These are phyloP conservation scores for Mobula hypostoma DNA, from an alignment of 2,113 vertebrate genomes.

Conservation along the genomic window DNA sequence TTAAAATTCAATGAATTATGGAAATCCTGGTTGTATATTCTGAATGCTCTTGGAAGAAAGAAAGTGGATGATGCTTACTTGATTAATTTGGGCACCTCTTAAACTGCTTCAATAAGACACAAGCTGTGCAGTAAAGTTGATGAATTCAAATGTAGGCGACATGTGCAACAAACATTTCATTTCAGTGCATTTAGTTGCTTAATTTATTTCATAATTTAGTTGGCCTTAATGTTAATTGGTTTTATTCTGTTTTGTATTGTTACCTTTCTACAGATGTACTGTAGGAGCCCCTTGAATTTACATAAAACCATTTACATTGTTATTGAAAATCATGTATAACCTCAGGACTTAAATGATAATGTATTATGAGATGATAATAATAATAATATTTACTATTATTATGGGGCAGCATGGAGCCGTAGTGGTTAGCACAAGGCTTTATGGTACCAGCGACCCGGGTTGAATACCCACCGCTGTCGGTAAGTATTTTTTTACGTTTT, in stretches of 20 bases:
- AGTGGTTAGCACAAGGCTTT: too few relatives aligned
- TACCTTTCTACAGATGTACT: background rate
- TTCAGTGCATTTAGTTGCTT: background rate
- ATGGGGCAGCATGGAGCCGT: too few relatives aligned
- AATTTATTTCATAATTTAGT: slow-evolving; percentile 19
- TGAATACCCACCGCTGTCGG: too few relatives aligned
- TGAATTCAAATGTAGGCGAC: slow-evolving; percentile 29
- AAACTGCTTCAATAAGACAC: slow-evolving; percentile 13
- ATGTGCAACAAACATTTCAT: background rate
- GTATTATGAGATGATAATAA: too few relatives aligned
- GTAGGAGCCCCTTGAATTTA: background rate
- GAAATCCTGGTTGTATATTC: background rate
- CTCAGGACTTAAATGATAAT: background rate
- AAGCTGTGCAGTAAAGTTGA: background rate
- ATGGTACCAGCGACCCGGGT: too few relatives aligned
- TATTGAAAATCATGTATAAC: background rate
- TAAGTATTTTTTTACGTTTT: too few relatives aligned
- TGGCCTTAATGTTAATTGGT: slow-evolving; percentile 56
- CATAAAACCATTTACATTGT: background rate
- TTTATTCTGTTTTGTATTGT: slow-evolving; percentile 52
- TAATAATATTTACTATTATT: too few relatives aligned
- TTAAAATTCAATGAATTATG: slow-evolving; percentile 35
- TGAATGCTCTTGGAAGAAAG: slow-evolving; percentile 29
- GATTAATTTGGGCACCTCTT: background rate
- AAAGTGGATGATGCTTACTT: background rate